Conservation (phyloP, 1,140 invertebrate genomes). For the Parapsyche elsis region DNA sequence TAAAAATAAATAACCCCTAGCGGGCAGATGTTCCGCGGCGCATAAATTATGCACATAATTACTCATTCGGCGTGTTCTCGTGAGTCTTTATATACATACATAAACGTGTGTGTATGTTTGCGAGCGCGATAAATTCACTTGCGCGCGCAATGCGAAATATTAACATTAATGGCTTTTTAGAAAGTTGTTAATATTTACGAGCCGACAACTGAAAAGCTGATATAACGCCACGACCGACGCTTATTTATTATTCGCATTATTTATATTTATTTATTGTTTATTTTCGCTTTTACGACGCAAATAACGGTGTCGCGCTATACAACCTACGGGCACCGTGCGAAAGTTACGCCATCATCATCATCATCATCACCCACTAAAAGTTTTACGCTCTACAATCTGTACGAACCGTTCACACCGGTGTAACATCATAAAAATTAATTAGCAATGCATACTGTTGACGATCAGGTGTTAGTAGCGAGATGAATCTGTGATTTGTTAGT, state of each 20-base stretch:
- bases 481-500: no score
- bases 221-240: slow-evolving; percentile 16
- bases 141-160: slow-evolving; percentile 15
- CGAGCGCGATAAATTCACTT: not conserved
- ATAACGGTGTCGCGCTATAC: slow-evolving; percentile 9
- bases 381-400: no score
- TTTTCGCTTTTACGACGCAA: slow-evolving; percentile 24
- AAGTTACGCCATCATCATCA: slow-evolving; percentile 9
- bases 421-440: no score
- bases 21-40: slow-evolving; percentile 31
- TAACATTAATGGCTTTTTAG: slow-evolving; percentile 41
- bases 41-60: slow-evolving; percentile 41
- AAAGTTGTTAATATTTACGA: slow-evolving; percentile 44
- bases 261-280: slow-evolving; percentile 27
- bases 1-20: slow-evolving; percentile 27
- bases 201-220: slow-evolving; percentile 35
- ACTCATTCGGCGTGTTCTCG: slow-evolving; percentile 22
- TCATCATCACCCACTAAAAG: no score
- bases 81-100: not conserved
- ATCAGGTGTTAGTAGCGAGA: no score
- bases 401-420: no score
- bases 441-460: no score
- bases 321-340: not conserved
- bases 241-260: slow-evolving; percentile 4
- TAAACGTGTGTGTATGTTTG: not conserved